Evolutionary conservation across 2,888 invertebrate genomes (phyloP).

Genomic region (Phyto melanocephala): DNA sequence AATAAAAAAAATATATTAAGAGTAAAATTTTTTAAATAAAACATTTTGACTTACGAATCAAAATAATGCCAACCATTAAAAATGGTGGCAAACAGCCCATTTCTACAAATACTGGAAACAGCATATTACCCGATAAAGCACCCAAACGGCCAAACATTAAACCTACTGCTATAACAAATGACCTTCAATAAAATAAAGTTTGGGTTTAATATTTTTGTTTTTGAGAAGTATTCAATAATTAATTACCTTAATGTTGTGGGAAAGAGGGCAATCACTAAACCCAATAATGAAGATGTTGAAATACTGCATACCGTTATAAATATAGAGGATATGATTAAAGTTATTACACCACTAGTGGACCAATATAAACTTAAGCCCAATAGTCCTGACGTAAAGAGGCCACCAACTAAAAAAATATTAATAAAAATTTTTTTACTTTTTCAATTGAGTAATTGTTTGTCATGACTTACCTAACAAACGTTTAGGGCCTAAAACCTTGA

Average conservation of each 20-base stretch:
- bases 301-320: conserved; percentile 78
- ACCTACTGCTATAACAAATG: conserved; percentile 85
- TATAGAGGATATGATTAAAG: conserved; percentile 81
- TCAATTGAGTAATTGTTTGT: neutral
- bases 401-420: conserved; percentile 72
- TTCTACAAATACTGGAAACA: conserved; percentile 84
- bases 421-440: neutral
- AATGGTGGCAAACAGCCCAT: conserved; percentile 87
- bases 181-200: conserved; percentile 78
- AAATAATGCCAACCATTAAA: conserved; percentile 82
- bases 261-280: conserved; percentile 74
- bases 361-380: conserved; percentile 81
- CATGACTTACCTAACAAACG: conserved; percentile 79
- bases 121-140: conserved; percentile 85
- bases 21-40: neutral
- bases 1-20: neutral
- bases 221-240: neutral
- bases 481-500: conserved; percentile 81
- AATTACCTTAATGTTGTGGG: conserved; percentile 76
- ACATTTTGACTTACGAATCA: conserved; percentile 70
- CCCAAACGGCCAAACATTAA: conserved; percentile 86
- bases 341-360: conserved; percentile 80
- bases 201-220: neutral
- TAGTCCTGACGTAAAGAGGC: conserved; percentile 79
- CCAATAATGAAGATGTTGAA: conserved; percentile 74